phyloP scores from a whole-genome alignment of 1,140 invertebrate genomes.

The Leptinotarsa undecemlineata region DNA sequence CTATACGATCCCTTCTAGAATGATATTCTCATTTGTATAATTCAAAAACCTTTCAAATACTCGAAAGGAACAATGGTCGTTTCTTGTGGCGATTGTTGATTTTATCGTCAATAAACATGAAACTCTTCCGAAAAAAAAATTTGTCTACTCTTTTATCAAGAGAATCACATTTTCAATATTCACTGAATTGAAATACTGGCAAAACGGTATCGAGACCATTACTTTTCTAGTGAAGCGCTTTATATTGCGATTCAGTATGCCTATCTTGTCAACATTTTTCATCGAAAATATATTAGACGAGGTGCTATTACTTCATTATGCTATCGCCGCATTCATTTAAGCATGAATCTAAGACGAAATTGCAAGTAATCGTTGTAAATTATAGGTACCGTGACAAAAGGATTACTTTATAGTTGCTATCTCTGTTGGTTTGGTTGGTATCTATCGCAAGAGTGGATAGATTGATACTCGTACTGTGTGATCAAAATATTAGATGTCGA shows the following conservation, averaged over 20 bases:
- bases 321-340: constrained; percentile 7
- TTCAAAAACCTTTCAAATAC: neutral
- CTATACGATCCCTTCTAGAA: too few species aligned
- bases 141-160: neutral
- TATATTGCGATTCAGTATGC: neutral
- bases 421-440: too few species aligned
- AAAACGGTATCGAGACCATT: neutral
- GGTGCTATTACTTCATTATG: constrained; percentile 8
- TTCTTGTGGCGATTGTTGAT: neutral
- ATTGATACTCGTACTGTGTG: too few species aligned
- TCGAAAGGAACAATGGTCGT: neutral
- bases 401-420: neutral
- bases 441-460: too few species aligned
- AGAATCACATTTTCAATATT: neutral
- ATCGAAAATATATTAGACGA: neutral
- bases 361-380: constrained; percentile 35
- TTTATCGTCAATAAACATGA: neutral
- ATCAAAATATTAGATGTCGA: too few species aligned
- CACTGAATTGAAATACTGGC: neutral
- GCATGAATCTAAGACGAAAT: constrained; percentile 18
- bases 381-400: constrained; percentile 7
- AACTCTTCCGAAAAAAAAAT: neutral
- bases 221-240: neutral
- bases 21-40: too few species aligned
- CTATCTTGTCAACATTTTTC: neutral